These are phyloP conservation scores for Oreamnos americanus DNA, from an alignment of 2,113 vertebrate genomes.

Conservation along the genomic window DNA sequence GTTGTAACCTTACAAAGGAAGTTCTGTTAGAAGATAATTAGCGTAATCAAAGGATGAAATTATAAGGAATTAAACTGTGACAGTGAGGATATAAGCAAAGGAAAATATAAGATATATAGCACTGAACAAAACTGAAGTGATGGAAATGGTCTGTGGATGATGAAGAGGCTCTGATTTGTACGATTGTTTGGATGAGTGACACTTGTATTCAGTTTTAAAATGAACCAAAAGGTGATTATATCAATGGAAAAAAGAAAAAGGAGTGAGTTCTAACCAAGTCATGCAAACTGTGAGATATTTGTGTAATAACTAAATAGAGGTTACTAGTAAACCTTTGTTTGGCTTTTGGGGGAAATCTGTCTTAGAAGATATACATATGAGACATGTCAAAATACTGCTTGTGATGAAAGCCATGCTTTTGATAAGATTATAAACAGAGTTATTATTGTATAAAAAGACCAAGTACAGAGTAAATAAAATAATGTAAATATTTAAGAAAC, in stretches of 20 bases:
- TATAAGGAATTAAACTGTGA: background rate
- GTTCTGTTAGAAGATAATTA: background rate
- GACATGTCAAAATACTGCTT: background rate
- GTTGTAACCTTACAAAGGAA: background rate
- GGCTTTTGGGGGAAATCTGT: background rate
- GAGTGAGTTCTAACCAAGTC: background rate
- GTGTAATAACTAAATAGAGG: background rate
- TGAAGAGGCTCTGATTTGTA: background rate
- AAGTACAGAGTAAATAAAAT: background rate
- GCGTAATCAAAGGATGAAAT: background rate
- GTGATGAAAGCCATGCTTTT: background rate
- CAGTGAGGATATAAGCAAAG: background rate
- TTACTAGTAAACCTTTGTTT: background rate
- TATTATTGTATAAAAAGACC: background rate
- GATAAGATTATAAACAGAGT: background rate
- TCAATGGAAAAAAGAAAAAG: background rate
- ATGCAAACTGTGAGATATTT: background rate
- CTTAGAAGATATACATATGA: slow-evolving; percentile 23
- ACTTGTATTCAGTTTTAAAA: background rate
- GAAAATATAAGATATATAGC: background rate
- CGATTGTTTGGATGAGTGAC: background rate
- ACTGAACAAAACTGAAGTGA: background rate
- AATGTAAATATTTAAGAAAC: slow-evolving; percentile 16
- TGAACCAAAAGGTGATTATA: background rate
- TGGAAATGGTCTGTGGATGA: background rate